These are phyloP conservation scores for Torymus tubicola DNA, from an alignment of 2,888 invertebrate species.

Conservation along the genomic window DNA sequence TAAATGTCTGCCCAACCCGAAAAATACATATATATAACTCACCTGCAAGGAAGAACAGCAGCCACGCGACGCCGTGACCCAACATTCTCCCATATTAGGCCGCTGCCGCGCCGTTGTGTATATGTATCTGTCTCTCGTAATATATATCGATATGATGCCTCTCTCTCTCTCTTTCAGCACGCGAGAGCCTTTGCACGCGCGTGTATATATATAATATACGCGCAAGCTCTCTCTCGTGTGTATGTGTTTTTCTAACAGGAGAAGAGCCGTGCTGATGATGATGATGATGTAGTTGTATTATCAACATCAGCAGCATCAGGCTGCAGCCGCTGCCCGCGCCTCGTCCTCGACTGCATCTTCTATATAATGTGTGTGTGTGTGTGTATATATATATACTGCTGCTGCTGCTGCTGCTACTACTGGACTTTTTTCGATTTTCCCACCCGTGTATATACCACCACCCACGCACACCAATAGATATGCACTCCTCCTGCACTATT, in stretches of 20 bases:
- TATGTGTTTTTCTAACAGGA: too few species aligned
- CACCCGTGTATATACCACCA: too few species aligned
- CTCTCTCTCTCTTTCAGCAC: neutral
- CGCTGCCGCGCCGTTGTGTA: neutral
- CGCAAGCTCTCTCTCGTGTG: too few species aligned
- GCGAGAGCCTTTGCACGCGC: neutral
- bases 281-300: too few species aligned
- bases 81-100: slow-evolving; percentile 58
- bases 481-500: too few species aligned
- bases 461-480: too few species aligned
- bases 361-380: neutral
- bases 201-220: too few species aligned
- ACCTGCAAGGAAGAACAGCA: slow-evolving; percentile 51
- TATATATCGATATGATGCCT: neutral
- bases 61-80: slow-evolving; percentile 44
- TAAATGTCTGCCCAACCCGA: too few species aligned
- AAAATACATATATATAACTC: neutral
- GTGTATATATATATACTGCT: too few species aligned
- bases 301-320: neutral
- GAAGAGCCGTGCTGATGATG: too few species aligned
- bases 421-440: too few species aligned
- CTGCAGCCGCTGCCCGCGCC: neutral
- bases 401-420: too few species aligned
- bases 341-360: slow-evolving; percentile 18
- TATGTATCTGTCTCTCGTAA: neutral